These are phyloP conservation scores for Drosophila neutralis DNA, from an alignment of 2,888 invertebrate species.

Conservation along the genomic window DNA sequence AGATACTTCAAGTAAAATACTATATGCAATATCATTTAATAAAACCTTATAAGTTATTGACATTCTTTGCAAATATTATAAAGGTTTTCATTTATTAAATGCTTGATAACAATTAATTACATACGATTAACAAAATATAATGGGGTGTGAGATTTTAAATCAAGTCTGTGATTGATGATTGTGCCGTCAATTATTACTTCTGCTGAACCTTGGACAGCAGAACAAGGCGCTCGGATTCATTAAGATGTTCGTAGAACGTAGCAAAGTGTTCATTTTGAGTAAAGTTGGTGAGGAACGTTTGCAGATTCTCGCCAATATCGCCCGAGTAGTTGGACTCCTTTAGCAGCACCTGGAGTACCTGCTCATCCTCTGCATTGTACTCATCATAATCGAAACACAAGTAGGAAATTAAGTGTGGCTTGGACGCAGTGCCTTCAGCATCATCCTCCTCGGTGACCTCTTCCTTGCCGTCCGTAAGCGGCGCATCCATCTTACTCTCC, in stretches of 20 bases:
- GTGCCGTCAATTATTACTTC: slow-evolving; percentile 43
- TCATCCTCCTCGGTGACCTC: slow-evolving; percentile 72
- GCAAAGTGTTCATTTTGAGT: slow-evolving; percentile 88
- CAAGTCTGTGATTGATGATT: slow-evolving; percentile 1
- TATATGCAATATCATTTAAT: neutral
- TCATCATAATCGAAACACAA: slow-evolving; percentile 71
- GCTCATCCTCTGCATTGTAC: slow-evolving; percentile 85
- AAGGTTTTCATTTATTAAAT: slow-evolving; percentile 43
- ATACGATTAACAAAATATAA: slow-evolving; percentile 63
- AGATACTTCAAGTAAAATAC: neutral
- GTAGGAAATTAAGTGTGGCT: slow-evolving; percentile 80
- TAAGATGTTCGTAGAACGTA: slow-evolving; percentile 87
- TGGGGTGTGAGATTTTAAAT: slow-evolving; percentile 16
- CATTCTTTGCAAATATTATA: slow-evolving; percentile 43
- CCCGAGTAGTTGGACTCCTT: slow-evolving; percentile 87
- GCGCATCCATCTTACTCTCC: slow-evolving; percentile 72
- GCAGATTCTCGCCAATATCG: slow-evolving; percentile 87
- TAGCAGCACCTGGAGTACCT: slow-evolving; percentile 87
- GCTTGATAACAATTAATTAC: slow-evolving; percentile 58
- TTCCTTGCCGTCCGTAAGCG: slow-evolving; percentile 73
- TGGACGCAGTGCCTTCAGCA: slow-evolving; percentile 63
- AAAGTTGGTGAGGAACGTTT: slow-evolving; percentile 88
- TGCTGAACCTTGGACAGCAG: slow-evolving; percentile 71
- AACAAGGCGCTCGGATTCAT: slow-evolving; percentile 85
- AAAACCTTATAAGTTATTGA: neutral